phyloP scores from a whole-genome alignment of 2,113 vertebrate species.

The Sakesphorus luctuosus region DNA sequence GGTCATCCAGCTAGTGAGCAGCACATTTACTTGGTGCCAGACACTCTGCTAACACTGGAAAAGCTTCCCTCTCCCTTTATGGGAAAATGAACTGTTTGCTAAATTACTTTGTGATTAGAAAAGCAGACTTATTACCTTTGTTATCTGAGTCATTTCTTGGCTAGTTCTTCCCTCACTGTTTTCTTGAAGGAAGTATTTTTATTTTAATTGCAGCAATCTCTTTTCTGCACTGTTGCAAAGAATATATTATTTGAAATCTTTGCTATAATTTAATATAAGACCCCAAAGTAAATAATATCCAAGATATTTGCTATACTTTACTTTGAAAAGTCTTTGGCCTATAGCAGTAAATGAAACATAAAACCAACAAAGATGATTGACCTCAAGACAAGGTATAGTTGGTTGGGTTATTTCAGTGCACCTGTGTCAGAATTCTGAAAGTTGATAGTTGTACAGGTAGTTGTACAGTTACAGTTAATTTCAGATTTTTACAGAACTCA shows the following conservation, averaged over 20 bases:
- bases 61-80: not conserved
- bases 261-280: not conserved
- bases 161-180: not conserved
- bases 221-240: not conserved
- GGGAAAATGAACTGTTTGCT: not conserved
- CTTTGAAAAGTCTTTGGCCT: not conserved
- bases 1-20: not conserved
- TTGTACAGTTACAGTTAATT: not conserved
- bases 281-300: not conserved
- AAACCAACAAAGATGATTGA: not conserved
- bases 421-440: not conserved
- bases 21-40: not conserved
- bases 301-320: not conserved
- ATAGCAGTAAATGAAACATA: not conserved
- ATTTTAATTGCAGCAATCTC: not conserved
- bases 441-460: not conserved
- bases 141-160: not conserved
- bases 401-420: not conserved
- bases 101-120: not conserved
- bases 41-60: not conserved
- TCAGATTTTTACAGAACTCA: not conserved
- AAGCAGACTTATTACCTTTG: not conserved
- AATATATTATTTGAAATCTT: not conserved
- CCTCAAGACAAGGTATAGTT: accelerated
- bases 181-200: not conserved